phyloP scores from a whole-genome alignment of 2,113 vertebrate species.

The Apaloderma vittatum region DNA sequence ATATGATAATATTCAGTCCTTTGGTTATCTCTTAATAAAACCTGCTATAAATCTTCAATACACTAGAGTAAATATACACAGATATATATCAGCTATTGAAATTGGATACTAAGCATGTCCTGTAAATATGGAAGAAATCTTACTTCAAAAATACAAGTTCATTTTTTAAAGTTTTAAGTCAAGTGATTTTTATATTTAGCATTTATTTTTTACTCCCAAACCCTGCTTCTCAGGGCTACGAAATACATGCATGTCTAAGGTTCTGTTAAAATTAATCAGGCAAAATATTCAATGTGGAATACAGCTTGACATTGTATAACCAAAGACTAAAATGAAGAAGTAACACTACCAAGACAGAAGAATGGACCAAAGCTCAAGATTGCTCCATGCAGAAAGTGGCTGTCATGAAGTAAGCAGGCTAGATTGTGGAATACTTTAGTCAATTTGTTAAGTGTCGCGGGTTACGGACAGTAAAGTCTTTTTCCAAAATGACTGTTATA shows the following conservation, averaged over 20 bases:
- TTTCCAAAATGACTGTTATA: background rate
- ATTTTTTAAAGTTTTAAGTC: background rate
- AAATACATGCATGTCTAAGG: background rate
- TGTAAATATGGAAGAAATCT: background rate
- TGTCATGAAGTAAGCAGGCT: background rate
- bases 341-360: background rate
- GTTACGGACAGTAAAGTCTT: too few species aligned
- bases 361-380: background rate
- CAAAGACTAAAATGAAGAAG: background rate
- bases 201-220: background rate
- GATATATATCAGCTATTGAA: background rate
- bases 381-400: too few species aligned
- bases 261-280: background rate
- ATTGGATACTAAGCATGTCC: background rate
- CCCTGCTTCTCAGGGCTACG: background rate
- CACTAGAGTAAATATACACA: background rate
- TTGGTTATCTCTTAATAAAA: background rate
- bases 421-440: background rate
- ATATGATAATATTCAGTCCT: background rate
- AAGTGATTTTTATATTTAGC: background rate
- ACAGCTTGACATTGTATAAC: background rate
- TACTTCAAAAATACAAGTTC: background rate
- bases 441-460: background rate
- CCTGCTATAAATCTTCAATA: background rate
- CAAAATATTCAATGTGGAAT: background rate